A percentile compares a stretch with the other conserved stretches of the same genome.
Conservation (phyloP, 2,888 invertebrate species). For the Papilio demoleus region DNA sequence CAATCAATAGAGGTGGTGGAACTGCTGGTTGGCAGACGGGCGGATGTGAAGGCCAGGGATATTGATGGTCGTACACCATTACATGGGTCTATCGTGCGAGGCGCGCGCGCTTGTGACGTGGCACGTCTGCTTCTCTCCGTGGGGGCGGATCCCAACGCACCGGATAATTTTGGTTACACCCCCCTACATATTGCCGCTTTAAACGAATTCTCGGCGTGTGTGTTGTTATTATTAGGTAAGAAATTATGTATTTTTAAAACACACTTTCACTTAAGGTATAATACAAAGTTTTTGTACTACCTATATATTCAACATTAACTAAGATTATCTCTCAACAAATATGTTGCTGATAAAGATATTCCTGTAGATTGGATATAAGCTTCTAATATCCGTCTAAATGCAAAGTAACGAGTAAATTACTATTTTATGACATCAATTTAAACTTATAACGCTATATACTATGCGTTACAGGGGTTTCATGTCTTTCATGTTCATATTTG, state of each 20-base stretch:
- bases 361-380: too few species aligned
- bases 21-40: conserved; percentile 85
- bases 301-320: too few species aligned
- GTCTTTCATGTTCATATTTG: conserved; percentile 27
- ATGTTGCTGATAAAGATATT: too few species aligned
- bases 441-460: not conserved
- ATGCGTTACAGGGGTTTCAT: conserved; percentile 1
- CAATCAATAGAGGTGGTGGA: conserved; percentile 91
- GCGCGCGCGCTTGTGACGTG: conserved; percentile 88
- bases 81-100: conserved; percentile 91
- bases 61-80: conserved; percentile 90
- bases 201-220: conserved; percentile 91
- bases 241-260: conserved; percentile 4
- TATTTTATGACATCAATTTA: not conserved
- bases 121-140: conserved; percentile 85
- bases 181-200: conserved; percentile 92
- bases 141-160: conserved; percentile 89
- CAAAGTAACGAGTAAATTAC: not conserved
- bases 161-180: conserved; percentile 93
- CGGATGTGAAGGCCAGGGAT: conserved; percentile 87
- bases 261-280: not conserved
- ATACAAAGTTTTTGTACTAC: too few species aligned
- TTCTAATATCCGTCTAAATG: too few species aligned
- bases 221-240: conserved; percentile 86
- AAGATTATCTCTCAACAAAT: too few species aligned